Conservation (phyloP, 1,140 invertebrate species). For the Portunus trituberculatus region DNA sequence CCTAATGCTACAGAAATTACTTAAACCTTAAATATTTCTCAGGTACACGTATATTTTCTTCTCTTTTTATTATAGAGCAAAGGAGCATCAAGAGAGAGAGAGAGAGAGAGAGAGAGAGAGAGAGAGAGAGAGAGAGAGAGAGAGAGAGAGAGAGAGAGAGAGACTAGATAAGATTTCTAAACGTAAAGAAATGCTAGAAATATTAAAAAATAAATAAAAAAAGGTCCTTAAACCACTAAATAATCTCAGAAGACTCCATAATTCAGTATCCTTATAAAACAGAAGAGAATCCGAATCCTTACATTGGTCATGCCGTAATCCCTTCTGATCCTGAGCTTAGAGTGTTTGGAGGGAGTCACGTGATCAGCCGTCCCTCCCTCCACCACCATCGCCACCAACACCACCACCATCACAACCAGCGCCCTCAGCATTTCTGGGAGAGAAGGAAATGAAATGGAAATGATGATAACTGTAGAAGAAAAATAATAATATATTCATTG, state of each 20-base stretch:
- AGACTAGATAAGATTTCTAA: neutral
- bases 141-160: neutral
- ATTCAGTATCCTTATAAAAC: neutral
- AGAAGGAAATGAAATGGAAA: constrained; percentile 4
- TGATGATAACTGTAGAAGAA: neutral
- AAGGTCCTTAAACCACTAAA: neutral
- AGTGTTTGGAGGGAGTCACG: neutral
- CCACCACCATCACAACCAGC: neutral
- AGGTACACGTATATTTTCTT: neutral
- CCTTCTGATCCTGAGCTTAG: neutral
- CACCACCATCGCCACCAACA: neutral
- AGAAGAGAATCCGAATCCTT: neutral
- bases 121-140: constrained; percentile 34
- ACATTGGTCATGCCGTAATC: neutral
- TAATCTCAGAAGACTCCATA: constrained; percentile 3
- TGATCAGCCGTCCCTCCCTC: neutral
- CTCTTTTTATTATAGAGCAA: neutral
- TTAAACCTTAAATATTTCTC: neutral
- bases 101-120: neutral
- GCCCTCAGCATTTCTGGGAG: neutral
- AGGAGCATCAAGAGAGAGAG: neutral
- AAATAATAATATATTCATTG: too few relatives aligned
- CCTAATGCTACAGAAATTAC: neutral
- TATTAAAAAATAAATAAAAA: neutral
- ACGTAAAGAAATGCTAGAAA: neutral